Evolutionary conservation across 2,888 invertebrate genomes (phyloP).

Genomic region (Nomada hirtipes): DNA sequence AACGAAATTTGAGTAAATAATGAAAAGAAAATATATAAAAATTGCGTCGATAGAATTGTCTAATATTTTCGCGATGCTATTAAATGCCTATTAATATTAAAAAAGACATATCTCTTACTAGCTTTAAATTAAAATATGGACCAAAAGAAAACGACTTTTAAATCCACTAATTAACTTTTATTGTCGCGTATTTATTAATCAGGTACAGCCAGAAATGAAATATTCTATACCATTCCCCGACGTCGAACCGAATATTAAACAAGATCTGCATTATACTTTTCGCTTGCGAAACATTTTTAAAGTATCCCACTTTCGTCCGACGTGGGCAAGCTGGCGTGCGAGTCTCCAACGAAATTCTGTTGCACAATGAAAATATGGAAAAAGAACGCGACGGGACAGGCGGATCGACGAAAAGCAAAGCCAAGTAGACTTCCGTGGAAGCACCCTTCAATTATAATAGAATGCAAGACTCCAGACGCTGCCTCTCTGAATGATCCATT

Average conservation of each 20-base stretch:
- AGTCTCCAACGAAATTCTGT: background rate
- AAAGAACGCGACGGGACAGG: background rate
- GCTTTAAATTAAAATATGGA: too few relatives aligned
- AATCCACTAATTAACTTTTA: too few relatives aligned
- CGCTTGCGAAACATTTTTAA: background rate
- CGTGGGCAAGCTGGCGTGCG: background rate
- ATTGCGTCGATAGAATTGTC: too few relatives aligned
- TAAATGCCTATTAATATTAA: too few relatives aligned
- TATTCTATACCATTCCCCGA: background rate
- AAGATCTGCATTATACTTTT: too few relatives aligned
- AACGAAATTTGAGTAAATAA: too few relatives aligned
- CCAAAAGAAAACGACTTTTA: too few relatives aligned
- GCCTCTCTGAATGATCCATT: conserved; percentile 42
- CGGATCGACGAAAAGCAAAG: conserved; percentile 34
- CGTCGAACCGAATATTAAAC: background rate
- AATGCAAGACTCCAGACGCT: conserved; percentile 27
- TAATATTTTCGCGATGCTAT: too few relatives aligned
- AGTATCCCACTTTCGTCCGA: background rate
- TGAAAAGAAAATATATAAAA: too few relatives aligned
- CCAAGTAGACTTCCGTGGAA: conserved; percentile 31
- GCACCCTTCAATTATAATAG: conserved; percentile 49
- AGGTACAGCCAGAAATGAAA: too few relatives aligned
- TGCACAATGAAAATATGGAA: background rate
- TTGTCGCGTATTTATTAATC: too few relatives aligned
- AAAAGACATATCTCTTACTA: too few relatives aligned